Percentiles rank a stretch among this genome's conserved stretches.
Conservation (phyloP, 2,888 invertebrate genomes). For the Patella ulyssiponensis region DNA sequence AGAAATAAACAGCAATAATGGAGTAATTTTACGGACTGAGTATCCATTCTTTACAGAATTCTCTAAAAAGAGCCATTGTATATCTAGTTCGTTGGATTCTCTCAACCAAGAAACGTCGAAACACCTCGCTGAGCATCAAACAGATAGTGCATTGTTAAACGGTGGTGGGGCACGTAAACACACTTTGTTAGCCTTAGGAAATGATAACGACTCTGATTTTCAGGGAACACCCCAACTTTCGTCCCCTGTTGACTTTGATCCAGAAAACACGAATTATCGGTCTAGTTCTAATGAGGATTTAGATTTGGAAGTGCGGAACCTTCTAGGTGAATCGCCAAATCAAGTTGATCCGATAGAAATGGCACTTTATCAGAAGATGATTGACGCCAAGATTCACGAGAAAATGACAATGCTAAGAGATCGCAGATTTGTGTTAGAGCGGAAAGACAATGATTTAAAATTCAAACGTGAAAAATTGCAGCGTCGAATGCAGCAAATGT, state of each 20-base stretch:
- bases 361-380: neutral
- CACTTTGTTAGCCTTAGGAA: neutral
- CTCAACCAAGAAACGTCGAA: neutral
- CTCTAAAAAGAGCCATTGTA: neutral
- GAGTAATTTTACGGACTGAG: neutral
- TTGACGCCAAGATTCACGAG: neutral
- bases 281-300: neutral
- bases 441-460: neutral
- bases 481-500: neutral
- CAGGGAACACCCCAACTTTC: conserved; percentile 1
- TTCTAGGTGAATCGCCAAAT: neutral
- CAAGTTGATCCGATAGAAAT: neutral
- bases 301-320: conserved; percentile 1
- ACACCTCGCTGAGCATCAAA: neutral
- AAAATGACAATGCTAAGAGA: neutral
- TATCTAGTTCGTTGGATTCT: neutral
- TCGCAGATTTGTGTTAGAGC: neutral
- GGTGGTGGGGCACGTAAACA: neutral
- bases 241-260: neutral
- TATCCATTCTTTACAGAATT: neutral
- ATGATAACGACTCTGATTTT: neutral
- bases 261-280: neutral
- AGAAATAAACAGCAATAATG: neutral
- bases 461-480: neutral
- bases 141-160: neutral